These are phyloP conservation scores for Onychomys leucogaster DNA, from an alignment of 2,797 vertebrate species.

Conservation along the genomic window DNA sequence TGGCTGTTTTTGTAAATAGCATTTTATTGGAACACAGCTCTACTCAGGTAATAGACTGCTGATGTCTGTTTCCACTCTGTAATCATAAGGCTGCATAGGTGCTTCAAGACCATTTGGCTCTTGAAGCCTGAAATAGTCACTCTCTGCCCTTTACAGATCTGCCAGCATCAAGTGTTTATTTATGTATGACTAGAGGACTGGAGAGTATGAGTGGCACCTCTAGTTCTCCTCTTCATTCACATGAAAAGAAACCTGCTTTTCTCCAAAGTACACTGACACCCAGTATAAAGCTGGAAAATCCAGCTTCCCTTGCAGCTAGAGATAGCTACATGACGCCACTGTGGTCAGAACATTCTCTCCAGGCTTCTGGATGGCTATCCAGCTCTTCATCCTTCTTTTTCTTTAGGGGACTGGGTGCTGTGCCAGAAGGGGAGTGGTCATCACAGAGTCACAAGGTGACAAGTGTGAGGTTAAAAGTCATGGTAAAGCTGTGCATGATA, in stretches of 20 bases:
- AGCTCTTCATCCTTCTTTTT: neutral
- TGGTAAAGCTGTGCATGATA: neutral
- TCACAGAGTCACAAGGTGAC: neutral
- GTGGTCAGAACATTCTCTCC: neutral
- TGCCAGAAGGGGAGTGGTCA: neutral
- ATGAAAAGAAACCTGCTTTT: neutral
- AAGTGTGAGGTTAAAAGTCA: neutral
- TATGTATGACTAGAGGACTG: neutral
- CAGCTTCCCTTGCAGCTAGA: conserved; percentile 18
- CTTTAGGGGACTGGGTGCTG: no score
- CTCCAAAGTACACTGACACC: neutral
- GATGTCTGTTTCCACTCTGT: neutral
- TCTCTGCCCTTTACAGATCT: conserved; percentile 21
- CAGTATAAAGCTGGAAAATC: neutral
- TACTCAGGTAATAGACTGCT: neutral
- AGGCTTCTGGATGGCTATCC: neutral
- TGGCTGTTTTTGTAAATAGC: conserved; percentile 30
- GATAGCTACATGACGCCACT: neutral
- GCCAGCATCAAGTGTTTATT: neutral
- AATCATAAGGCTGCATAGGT: neutral
- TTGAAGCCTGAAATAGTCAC: neutral
- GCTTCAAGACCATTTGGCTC: neutral
- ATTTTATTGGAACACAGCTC: neutral
- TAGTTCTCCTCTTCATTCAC: neutral
- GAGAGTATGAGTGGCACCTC: neutral